Evolutionary conservation across 1,140 invertebrate species (phyloP), one percentile per base, ranked within the genome.

Genomic region (Rhagoletis pomonella): DNA sequence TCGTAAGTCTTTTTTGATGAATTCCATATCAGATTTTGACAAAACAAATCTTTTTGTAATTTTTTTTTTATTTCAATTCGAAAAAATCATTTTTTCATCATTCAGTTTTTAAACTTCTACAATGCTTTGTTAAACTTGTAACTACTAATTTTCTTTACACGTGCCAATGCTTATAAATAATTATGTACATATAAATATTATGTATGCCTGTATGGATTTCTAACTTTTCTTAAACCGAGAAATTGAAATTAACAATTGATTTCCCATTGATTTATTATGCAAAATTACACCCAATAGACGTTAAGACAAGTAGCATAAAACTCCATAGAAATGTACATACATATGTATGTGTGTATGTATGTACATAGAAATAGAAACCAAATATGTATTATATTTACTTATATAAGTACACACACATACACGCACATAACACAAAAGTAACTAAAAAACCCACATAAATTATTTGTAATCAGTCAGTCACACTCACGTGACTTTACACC

Each of bases 241-340:
- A 81, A 81, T 81, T 81, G 73, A 81, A 81, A 81, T 81, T 55
- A 81, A 81, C 73, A 47, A 81, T 29, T 77, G 73, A 81, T 29
- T 77, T 81, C 73, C 47, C 19, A 2, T 4, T 81, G 73, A 81
- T 81, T 81, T 39, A 73, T 73, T 73, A 47, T 17, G 69, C 69
- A 47, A 12, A 17, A 73, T 73, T 12, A 14, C 39, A 67, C 64
- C 4, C 1, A 73, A 73, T 47, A 29, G 29, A 29, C 29, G 29
- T 29, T 29, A 29, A 29, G 29, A 29, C 29, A 29, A 29, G 29
- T 29, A 0, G 1, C 50, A 55, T n/a, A 10, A 7, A 17, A 14
- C 12, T 14, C 10, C 60, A 62, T n/a, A 5, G 50, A 55, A 7
- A n/a, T 62, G 17, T 62, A 14, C 60, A 14, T 62, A 14, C 60